Base-by-base conservation (phyloP, 2,888 invertebrate species). In the Aspidiotus destructor region DNA sequence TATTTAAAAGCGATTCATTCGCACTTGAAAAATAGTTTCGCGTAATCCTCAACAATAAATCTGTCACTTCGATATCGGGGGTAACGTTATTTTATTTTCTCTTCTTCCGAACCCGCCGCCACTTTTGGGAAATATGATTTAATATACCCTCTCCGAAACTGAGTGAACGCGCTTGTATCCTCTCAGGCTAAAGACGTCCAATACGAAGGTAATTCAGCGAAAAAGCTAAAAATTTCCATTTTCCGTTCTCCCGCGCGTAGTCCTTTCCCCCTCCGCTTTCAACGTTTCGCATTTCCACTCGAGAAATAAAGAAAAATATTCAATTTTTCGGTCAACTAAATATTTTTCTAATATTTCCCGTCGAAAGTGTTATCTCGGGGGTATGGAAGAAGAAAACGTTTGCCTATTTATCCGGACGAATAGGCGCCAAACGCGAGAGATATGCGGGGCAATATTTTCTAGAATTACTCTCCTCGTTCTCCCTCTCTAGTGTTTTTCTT, bases 261-360 rank as follows among this genome's bases (percentile, higher is more conserved):
- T 8, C 13, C 60, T 8, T 28, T 54, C 55, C 55, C 42, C 55
- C 54, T 53, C 53, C 28, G 28, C 28, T 28, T 28, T 28, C n/a
- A 11, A 48, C 48, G 44, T 44, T 62, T 62, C 62, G 62, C 41
- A 57, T 65, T 65, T 57, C 65, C 65, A 65, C 65, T 65, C 48
- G 65, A 65, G 58, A 65, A 65, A 65, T 65, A 61, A 69, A 69
- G 68, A 69, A 62, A 55, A 62, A 69, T 69, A 69, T 62, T 69
- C 68, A 69, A 69, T 69, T 69, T 69, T 69, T 69, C 68, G 68
- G 62, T 69, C 68, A 69, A 69, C 68, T 69, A 69, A 69, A 69
- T 69, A 69, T 69, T 69, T 69, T 69, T 69, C 60, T 69, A 69
- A 69, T 69, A 69, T 69, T 69, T 69, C 68, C 68, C 68, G 68